A percentile compares a stretch with the other conserved stretches of the same genome.
These are phyloP conservation scores for Iguana delicatissima DNA, from an alignment of 2,797 vertebrate genomes.

Conservation along the genomic window DNA sequence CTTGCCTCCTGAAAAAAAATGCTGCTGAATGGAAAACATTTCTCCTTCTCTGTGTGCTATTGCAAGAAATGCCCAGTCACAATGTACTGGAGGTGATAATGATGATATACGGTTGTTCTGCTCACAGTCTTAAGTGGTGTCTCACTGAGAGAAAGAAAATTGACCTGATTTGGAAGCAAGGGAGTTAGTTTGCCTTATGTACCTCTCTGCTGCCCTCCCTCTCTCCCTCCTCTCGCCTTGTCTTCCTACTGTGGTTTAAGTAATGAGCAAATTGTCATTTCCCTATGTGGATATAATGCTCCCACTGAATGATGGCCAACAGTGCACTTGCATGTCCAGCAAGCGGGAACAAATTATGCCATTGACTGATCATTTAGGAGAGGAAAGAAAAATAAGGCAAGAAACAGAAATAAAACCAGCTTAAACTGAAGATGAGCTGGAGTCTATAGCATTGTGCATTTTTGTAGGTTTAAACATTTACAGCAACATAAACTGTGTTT, in stretches of 20 bases:
- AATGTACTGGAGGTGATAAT: conserved; percentile 65
- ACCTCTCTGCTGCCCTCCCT: conserved; percentile 20
- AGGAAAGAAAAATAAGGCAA: conserved; percentile 62
- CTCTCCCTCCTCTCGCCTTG: no score
- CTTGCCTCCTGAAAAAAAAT: conserved; percentile 58
- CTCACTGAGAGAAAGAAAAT: conserved; percentile 59
- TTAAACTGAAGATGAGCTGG: conserved; percentile 70
- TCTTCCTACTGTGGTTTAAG: conserved; percentile 47
- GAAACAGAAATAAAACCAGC: background rate
- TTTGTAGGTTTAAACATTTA: conserved; percentile 75
- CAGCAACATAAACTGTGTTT: conserved; percentile 70
- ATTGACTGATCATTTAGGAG: conserved; percentile 79
- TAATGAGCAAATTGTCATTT: conserved; percentile 72
- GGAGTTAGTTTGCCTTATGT: conserved; percentile 69
- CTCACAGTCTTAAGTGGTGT: conserved; percentile 71
- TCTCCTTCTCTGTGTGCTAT: conserved; percentile 72
- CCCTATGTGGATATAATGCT: conserved; percentile 30
- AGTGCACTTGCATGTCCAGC: background rate
- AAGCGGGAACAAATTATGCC: conserved; percentile 72
- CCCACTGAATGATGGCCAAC: conserved; percentile 60
- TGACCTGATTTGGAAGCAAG: conserved; percentile 67
- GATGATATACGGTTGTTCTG: conserved; percentile 70
- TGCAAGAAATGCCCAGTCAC: conserved; percentile 70
- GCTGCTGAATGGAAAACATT: conserved; percentile 66
- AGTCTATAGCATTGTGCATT: conserved; percentile 53